Conservation (phyloP, 35 echinoderm and acorn worm genomes). For the Eucidaris tribuloides region DNA sequence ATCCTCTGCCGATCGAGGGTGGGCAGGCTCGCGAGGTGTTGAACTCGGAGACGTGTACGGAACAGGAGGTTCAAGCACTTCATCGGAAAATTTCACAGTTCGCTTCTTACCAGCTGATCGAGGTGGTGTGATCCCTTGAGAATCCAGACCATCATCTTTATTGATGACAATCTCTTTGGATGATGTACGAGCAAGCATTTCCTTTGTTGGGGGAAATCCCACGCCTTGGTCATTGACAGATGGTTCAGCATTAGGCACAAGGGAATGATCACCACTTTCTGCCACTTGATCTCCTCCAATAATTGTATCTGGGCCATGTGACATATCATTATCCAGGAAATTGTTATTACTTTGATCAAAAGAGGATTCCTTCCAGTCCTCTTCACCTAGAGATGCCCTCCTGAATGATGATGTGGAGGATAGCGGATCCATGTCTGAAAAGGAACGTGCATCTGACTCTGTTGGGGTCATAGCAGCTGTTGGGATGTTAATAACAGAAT, state of each 20-base stretch:
- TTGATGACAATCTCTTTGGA: constrained; percentile 66
- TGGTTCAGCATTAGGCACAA: not conserved
- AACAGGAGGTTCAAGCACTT: constrained; percentile 34
- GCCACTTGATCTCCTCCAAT: not conserved
- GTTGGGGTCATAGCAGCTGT: constrained; percentile 50
- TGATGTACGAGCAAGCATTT: not conserved
- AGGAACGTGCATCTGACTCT: constrained; percentile 51
- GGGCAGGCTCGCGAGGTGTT: constrained; percentile 43
- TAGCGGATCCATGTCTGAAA: constrained; percentile 58
- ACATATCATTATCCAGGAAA: not conserved
- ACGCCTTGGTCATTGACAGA: no score
- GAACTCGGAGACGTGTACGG: constrained; percentile 48
- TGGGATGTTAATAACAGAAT: constrained; percentile 75
- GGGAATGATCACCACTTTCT: not conserved
- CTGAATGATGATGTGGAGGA: constrained; percentile 31
- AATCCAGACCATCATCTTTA: constrained; percentile 55
- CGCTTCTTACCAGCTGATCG: constrained; percentile 49
- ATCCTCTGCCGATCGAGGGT: constrained; percentile 26
- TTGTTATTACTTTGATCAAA: not conserved
- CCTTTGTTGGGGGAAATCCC: no score
- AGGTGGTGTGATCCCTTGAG: constrained; percentile 16
- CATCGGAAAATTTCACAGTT: constrained; percentile 66
- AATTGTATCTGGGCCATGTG: not conserved
- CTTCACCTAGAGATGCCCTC: not conserved
- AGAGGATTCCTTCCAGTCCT: constrained; percentile 36